These are phyloP conservation scores for Limnephilus rhombicus DNA, from an alignment of 2,888 invertebrate species.

Conservation along the genomic window DNA sequence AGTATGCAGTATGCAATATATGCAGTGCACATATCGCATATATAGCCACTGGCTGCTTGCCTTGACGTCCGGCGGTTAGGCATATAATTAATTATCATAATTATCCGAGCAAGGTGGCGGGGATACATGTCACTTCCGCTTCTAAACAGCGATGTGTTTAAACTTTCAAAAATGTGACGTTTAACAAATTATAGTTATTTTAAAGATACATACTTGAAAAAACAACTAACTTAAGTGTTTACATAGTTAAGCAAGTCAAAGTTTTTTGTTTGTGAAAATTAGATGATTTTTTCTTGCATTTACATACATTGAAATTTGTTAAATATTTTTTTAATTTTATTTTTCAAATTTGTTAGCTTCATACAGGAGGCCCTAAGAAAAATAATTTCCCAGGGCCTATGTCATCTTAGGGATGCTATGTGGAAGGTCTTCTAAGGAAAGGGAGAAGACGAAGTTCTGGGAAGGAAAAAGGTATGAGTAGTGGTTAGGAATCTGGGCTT, in stretches of 20 bases:
- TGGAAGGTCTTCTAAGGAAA: no score
- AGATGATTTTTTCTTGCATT: no score
- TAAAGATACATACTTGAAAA: neutral
- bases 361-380: no score
- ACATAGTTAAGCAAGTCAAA: neutral
- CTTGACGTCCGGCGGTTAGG: constrained; percentile 49
- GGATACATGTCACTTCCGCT: constrained; percentile 9
- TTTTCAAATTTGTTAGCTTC: no score
- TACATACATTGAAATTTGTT: no score
- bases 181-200: neutral
- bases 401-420: no score
- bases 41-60: neutral
- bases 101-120: neutral
- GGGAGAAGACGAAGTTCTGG: no score
- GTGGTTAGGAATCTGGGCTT: no score
- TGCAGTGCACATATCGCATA: neutral
- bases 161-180: neutral
- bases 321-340: no score
- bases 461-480: no score
- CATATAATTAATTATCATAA: constrained; percentile 51
- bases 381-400: no score
- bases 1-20: neutral
- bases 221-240: neutral
- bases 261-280: no score
- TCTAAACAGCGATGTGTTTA: neutral